Base-by-base conservation (phyloP, 2,113 vertebrate genomes). In the Oostethus manadensis region DNA sequence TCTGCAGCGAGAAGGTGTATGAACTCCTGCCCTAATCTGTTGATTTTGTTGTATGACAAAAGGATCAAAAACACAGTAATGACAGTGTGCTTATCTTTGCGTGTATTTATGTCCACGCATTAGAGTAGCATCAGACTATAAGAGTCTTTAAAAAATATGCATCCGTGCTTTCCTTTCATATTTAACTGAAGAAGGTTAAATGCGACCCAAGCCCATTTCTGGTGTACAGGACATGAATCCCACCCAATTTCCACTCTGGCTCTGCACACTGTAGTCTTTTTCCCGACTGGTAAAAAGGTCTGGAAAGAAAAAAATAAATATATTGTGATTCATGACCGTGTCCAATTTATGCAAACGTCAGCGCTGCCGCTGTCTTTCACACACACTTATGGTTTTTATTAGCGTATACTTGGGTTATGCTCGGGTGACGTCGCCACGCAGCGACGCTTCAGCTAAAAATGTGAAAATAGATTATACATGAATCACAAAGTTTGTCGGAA, bases 371-470 rank as follows among this genome's bases (percentile, higher is more conserved):
- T 48, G 64, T 50, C 33, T 44, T 60, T 48, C 21, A 48, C 44
- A 46, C 64, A 53, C 40, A 51, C 54, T 16, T 55, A 69, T 78
- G 80, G 65, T 71, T 78, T 82, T 68, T 60, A 77, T 83, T 71
- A 76, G 49, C 65, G 46, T 60, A 60, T 66, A 82, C 46, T 33
- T 33, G 29, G 29, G 4, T 33, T 33, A 33, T 33, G 29, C 29
- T 33, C 8, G 65, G 70, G 68, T 75, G 66, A 60, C 65, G 71
- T 69, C 76, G 74, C 71, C 49, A n/a, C 76, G 64, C 53, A 64
- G 59, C 14, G 38, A 42, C 38, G 14, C 38, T 26, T 21, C 48
- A 54, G 54, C 40, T 58, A 43, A 56, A 66, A 65, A 58, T 46
- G 70, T 58, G 21, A 55, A n/a, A 54, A 38, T 54, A 20, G 38